A percentile compares a stretch with the other conserved stretches of the same genome.
Evolutionary conservation across 2,888 invertebrate genomes (phyloP).

Genomic region (Nomada flava): DNA sequence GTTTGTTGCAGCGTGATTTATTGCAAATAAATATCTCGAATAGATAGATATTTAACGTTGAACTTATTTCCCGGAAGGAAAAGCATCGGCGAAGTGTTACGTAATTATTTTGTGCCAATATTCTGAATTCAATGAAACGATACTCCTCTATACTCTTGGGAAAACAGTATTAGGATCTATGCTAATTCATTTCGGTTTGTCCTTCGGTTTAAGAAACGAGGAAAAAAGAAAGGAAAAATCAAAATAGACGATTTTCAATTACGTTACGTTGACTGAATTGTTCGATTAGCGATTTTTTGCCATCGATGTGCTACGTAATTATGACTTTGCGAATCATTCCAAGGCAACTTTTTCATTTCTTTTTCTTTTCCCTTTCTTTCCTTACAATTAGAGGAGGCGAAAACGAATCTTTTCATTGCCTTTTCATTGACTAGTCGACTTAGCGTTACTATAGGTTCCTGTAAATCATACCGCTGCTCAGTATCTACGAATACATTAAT

Average conservation of each 20-base stretch:
- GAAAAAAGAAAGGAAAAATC: constrained; percentile 47
- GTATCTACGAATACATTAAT: constrained; percentile 70
- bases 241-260: constrained; percentile 35
- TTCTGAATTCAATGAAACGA: constrained; percentile 53
- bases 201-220: background rate
- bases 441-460: constrained; percentile 74
- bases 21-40: background rate
- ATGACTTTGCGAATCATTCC: constrained; percentile 58
- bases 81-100: constrained; percentile 50
- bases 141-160: constrained; percentile 42
- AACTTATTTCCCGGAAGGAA: background rate
- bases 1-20: background rate
- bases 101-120: constrained; percentile 55
- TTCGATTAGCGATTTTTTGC: constrained; percentile 44
- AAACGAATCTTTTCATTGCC: constrained; percentile 54
- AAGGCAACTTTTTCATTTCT: background rate
- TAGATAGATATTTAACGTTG: background rate
- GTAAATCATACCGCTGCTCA: constrained; percentile 74
- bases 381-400: background rate
- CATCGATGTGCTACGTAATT: constrained; percentile 58
- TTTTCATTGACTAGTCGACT: constrained; percentile 73
- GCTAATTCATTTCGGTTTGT: constrained; percentile 31
- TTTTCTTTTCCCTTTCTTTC: background rate
- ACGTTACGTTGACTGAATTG: constrained; percentile 16
- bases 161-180: constrained; percentile 46